phyloP scores from a whole-genome alignment of 2,888 invertebrate species.

The Oligia latruncula region DNA sequence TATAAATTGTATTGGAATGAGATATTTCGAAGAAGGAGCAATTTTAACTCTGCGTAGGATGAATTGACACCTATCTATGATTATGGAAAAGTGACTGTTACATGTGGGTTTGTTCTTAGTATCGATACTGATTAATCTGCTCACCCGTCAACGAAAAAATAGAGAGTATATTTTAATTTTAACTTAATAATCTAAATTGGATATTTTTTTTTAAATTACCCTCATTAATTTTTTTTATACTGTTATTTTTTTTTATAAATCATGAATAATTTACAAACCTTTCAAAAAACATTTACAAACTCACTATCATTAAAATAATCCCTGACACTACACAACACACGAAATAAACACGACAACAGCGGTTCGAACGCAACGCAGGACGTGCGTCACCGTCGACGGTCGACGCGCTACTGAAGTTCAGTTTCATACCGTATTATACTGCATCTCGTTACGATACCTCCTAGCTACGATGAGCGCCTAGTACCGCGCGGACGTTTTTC shows the following conservation, averaged over 20 bases:
- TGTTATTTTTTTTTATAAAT: not conserved
- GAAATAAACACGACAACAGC: slow-evolving; percentile 67
- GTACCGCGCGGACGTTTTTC: slow-evolving; percentile 72
- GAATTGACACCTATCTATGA: slow-evolving; percentile 1
- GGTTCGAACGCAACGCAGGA: slow-evolving; percentile 58
- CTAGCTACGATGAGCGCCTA: slow-evolving; percentile 76
- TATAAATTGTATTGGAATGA: slow-evolving; percentile 20
- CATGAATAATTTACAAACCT: slow-evolving; percentile 62
- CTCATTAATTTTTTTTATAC: not conserved
- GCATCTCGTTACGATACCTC: slow-evolving; percentile 80
- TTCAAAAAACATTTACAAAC: slow-evolving; percentile 64
- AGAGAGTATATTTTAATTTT: not conserved
- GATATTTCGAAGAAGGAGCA: slow-evolving; percentile 2
- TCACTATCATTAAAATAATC: slow-evolving; percentile 59
- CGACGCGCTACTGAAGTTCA: slow-evolving; percentile 84
- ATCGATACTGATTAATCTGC: slow-evolving; percentile 8
- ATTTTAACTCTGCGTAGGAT: not conserved
- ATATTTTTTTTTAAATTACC: too few relatives aligned
- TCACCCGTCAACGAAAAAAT: not conserved
- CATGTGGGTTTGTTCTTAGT: slow-evolving; percentile 27
- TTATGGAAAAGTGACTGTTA: not conserved
- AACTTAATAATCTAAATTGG: too few relatives aligned
- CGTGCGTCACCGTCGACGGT: slow-evolving; percentile 79
- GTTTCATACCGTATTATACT: slow-evolving; percentile 72
- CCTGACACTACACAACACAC: slow-evolving; percentile 67